Base-by-base conservation (phyloP, 2,797 vertebrate genomes). In the Onychomys arenicola region DNA sequence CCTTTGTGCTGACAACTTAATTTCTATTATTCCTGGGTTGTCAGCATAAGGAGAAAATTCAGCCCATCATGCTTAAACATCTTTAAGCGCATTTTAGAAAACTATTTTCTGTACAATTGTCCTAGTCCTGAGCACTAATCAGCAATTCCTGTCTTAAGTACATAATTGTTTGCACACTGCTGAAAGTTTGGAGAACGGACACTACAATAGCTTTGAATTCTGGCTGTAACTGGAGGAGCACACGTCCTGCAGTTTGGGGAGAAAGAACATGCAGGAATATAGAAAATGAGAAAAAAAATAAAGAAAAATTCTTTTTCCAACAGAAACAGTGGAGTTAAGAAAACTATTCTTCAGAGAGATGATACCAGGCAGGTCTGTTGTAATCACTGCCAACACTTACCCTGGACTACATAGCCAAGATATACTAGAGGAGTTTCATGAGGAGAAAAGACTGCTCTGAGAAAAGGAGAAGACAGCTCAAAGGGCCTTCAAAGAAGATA, bases 81-180 rank as follows among this genome's bases (percentile, higher is more conserved):
- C 25, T 67, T 32, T 46, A 94, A 65, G 34, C 46, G 69, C 57
- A 65, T 87, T 81, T 84, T 87, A 32, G 43, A n/a, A 73, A 88
- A 90, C 13, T 21, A 65, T 95, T 40, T 94, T 27, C 6, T 81
- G 52, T 40, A 89, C n/a, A 75, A 95, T 52, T 93, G 19, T 67
- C 59, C 65, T 85, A 77, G 55, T 40, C 82, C 8, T 87, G n/a
- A 91, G 63, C n/a, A 29, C 19, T 71, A 37, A 84, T 21, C 71
- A 90, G 83, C 25, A 88, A 23, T 91, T 96, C 59, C 25, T 83
- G 34, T 89, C 43, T 87, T 93, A 84, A 89, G 76, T 32, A 89
- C 19, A 29, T 55, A 93, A 19, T n/a, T 75, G 16, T 46, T 86
- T 40, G 46, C 21, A 75, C 3, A 89, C 17, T 40, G 40, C 76